Evolutionary conservation across 2,888 invertebrate genomes (phyloP).

Genomic region (Orthosia incerta): DNA sequence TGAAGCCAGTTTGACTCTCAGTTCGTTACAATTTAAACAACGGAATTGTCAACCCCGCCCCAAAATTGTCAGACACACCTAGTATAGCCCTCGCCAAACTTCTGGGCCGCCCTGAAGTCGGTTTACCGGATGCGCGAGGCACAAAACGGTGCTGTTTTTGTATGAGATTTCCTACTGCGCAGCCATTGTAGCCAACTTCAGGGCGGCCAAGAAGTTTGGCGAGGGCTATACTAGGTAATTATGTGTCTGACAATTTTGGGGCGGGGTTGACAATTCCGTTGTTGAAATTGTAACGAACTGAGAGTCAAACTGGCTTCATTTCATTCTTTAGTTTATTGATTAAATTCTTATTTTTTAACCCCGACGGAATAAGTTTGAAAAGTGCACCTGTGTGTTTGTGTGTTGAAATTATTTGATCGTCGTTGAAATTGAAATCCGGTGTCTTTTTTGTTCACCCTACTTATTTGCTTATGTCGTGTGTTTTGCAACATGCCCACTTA

Average conservation of each 20-base stretch:
- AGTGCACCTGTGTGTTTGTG: too few species aligned
- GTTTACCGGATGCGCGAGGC: too few species aligned
- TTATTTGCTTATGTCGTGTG: neutral
- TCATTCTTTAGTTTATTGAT: neutral
- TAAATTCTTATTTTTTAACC: neutral
- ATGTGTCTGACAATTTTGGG: neutral
- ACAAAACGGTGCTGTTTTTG: too few species aligned
- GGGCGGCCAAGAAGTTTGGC: too few species aligned
- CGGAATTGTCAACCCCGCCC: neutral
- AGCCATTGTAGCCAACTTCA: too few species aligned
- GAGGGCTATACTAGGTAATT: too few species aligned
- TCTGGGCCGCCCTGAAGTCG: too few species aligned
- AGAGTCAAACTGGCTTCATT: neutral
- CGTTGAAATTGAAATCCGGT: slow-evolving; percentile 11
- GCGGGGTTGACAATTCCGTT: neutral
- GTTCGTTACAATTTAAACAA: neutral
- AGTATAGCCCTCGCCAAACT: too few species aligned
- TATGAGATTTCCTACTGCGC: too few species aligned
- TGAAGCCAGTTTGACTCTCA: neutral
- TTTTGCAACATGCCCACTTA: neutral
- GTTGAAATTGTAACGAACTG: neutral
- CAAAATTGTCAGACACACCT: neutral
- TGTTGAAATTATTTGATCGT: too few species aligned
- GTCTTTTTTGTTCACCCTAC: neutral
- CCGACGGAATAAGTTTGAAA: too few species aligned